These are phyloP conservation scores for Acronicta psi DNA, from an alignment of 2,888 invertebrate species.

Conservation along the genomic window DNA sequence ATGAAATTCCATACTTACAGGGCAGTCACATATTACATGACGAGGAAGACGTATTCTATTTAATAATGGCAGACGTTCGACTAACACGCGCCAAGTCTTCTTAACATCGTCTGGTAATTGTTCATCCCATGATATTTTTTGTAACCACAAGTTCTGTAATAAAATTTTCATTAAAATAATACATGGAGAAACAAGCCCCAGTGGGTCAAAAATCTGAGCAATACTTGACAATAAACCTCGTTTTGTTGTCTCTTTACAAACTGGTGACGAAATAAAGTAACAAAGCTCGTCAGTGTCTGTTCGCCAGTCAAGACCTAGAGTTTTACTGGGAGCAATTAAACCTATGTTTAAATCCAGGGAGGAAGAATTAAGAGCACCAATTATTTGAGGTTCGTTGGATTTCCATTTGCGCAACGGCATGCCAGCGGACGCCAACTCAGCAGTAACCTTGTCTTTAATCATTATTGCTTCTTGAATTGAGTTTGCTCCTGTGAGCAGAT, in stretches of 20 bases:
- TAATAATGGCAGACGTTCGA: background rate
- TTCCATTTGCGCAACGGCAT: constrained; percentile 1
- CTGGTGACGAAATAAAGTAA: background rate
- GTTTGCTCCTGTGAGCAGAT: background rate
- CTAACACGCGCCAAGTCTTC: background rate
- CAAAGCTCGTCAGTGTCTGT: background rate
- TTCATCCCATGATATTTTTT: background rate
- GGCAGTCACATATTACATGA: background rate
- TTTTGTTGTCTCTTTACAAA: background rate
- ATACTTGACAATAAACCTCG: background rate
- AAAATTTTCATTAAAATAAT: background rate
- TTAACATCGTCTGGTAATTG: background rate
- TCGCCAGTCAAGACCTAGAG: background rate
- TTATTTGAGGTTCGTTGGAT: background rate
- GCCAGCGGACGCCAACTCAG: background rate
- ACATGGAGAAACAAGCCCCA: background rate
- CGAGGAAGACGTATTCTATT: background rate
- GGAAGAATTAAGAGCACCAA: background rate
- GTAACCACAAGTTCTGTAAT: background rate
- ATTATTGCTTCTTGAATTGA: background rate
- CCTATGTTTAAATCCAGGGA: background rate
- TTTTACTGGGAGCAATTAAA: background rate
- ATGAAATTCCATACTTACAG: background rate
- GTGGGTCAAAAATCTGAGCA: background rate
- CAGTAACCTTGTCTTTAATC: background rate